Base-by-base conservation (phyloP, 2,888 invertebrate species). In the Pachydiplax longipennis region DNA sequence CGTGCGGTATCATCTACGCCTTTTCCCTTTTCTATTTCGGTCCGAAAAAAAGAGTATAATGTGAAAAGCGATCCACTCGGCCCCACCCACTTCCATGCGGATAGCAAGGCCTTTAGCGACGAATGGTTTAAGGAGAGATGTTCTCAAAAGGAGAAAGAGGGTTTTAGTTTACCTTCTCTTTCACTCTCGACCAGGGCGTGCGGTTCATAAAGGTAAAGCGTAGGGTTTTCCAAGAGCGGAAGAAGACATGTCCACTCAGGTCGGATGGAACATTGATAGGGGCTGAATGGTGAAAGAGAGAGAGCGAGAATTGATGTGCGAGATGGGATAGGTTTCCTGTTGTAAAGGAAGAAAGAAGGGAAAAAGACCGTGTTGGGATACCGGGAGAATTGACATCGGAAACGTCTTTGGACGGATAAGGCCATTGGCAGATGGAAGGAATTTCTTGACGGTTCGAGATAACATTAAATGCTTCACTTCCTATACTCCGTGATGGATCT, bases 181-280 rank as follows among this genome's bases (percentile, higher is more conserved):
- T 73, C 73, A n/a, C 65, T 22, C 22, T 4, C 65, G 15, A 61
- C n/a, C 61, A 18, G 22, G 65, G 25, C 25, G 73, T 31, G 73
- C 13, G 73, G 73, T 73, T 73, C 31, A 73, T 73, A 73, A 73
- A 73, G 73, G 73, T 53, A 53, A 73, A 22, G n/a, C n/a, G 73
- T 31, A 73, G 73, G 73, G 73, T 73, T 61, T 65, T 65, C 37
- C 37, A 40, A 83, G 83, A 83, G 25, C 44, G 22, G 61, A 65
- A 87, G 37, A 61, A 61, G 61, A 61, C 87, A 35, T 87, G 87
- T 87, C 87, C 87, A 87, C 87, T 87, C 87, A 65, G 87, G 61
- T 87, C 15, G 65, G 65, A 87, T 65, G 53, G 44, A 37, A 65
- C 87, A 37, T 61, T 87, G 87, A 87, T 87, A 61, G 37, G 61